Percentiles rank a stretch among this genome's conserved stretches.
phyloP scores from a whole-genome alignment of 2,113 vertebrate species.

The Micronycteris hirsuta region DNA sequence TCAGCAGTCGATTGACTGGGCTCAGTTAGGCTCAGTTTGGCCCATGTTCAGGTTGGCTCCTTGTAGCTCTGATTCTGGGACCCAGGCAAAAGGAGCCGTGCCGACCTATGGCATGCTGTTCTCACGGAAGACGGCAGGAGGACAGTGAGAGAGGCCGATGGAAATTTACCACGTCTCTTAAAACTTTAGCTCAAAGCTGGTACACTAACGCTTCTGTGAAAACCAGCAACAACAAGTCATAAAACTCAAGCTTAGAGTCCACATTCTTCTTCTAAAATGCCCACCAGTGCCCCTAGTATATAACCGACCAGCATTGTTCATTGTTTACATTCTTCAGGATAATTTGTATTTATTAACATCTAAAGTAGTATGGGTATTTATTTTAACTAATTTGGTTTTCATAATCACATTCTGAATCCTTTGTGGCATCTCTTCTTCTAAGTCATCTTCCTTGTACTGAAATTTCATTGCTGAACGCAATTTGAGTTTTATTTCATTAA shows the following conservation, averaged over 20 bases:
- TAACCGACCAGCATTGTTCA: not conserved
- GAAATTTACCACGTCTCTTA: not conserved
- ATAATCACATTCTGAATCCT: not conserved
- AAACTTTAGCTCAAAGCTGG: not conserved
- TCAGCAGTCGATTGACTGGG: not conserved
- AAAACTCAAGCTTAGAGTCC: not conserved
- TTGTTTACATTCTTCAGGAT: slow-evolving; percentile 22
- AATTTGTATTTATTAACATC: not conserved
- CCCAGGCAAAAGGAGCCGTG: not conserved
- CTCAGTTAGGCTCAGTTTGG: not conserved
- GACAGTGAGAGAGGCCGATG: not conserved
- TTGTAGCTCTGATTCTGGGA: not conserved
- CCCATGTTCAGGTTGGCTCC: not conserved
- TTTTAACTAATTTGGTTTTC: not conserved
- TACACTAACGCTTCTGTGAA: not conserved
- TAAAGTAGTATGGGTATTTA: not conserved
- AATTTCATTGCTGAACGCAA: not conserved
- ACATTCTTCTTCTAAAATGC: not conserved
- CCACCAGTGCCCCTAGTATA: not conserved
- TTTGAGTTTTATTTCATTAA: slow-evolving; percentile 2
- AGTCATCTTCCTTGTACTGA: not conserved
- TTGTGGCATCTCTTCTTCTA: not conserved
- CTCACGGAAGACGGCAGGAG: not conserved
- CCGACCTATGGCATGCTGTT: not conserved
- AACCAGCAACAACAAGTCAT: not conserved